A percentile compares a stretch with the other conserved stretches of the same genome.
Evolutionary conservation across 2,113 vertebrate genomes (phyloP).

Genomic region (Mungos mungo): DNA sequence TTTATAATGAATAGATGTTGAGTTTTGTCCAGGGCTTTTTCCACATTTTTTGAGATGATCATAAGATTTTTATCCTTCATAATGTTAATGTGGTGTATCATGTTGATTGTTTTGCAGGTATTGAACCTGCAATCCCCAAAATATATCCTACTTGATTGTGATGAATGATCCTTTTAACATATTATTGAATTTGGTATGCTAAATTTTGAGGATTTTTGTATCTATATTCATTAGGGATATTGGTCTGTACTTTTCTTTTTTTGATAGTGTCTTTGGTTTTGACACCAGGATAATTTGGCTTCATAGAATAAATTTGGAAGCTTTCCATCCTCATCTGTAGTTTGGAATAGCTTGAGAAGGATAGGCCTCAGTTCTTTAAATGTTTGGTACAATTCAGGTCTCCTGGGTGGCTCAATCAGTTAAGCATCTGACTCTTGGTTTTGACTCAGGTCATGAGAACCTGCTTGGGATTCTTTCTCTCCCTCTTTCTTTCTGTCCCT

Average conservation of each 20-base stretch:
- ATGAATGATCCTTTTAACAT: background rate
- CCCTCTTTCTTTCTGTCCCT: too few species aligned
- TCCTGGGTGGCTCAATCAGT: too few species aligned
- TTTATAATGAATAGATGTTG: background rate
- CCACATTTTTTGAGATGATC: background rate
- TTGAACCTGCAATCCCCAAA: background rate
- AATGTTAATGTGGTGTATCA: background rate
- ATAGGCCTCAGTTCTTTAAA: background rate
- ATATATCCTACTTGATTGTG: background rate
- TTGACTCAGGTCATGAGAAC: too few species aligned
- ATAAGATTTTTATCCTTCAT: background rate
- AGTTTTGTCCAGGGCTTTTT: background rate
- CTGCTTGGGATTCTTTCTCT: too few species aligned
- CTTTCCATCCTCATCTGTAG: background rate
- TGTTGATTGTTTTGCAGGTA: background rate
- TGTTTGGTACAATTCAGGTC: background rate
- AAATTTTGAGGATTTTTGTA: background rate
- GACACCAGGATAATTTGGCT: background rate
- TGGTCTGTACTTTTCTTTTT: background rate
- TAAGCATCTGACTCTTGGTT: too few species aligned
- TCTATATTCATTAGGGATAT: background rate
- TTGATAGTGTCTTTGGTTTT: background rate
- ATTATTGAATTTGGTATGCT: background rate
- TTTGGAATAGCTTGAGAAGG: background rate
- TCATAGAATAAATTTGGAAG: background rate